A percentile compares a stretch with the other conserved stretches of the same genome.
phyloP scores from a whole-genome alignment of 2,113 vertebrate species.

The Nothocercus julius region DNA sequence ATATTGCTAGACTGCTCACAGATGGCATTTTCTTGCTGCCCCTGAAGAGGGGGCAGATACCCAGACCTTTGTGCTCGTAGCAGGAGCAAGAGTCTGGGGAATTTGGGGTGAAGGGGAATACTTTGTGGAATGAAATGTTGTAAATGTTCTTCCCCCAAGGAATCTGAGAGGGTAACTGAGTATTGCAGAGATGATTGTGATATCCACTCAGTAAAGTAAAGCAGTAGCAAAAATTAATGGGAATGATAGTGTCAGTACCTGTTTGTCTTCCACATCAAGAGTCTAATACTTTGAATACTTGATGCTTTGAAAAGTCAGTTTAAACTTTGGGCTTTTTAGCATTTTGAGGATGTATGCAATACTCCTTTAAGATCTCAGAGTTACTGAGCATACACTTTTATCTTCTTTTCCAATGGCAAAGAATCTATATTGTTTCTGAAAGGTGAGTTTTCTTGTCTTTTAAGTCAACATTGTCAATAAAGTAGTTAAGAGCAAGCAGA shows the following conservation, averaged over 20 bases:
- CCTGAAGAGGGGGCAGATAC: no score
- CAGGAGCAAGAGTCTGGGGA: no score
- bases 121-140: no score
- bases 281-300: background rate
- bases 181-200: background rate
- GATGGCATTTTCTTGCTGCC: no score
- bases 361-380: background rate
- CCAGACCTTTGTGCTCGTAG: no score
- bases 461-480: background rate
- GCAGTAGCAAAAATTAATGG: background rate
- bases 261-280: background rate
- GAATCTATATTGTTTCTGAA: background rate
- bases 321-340: background rate
- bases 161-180: no score
- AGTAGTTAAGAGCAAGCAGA: background rate
- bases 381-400: background rate
- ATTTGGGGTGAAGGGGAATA: no score
- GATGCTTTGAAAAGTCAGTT: no score
- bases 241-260: no score
- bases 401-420: background rate
- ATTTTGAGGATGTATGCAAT: background rate
- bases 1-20: no score
- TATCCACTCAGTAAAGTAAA: background rate
- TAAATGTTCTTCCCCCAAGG: no score
- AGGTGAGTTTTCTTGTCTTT: background rate